Conservation (phyloP, 2,797 vertebrate species). For the Apodemus agrarius region DNA sequence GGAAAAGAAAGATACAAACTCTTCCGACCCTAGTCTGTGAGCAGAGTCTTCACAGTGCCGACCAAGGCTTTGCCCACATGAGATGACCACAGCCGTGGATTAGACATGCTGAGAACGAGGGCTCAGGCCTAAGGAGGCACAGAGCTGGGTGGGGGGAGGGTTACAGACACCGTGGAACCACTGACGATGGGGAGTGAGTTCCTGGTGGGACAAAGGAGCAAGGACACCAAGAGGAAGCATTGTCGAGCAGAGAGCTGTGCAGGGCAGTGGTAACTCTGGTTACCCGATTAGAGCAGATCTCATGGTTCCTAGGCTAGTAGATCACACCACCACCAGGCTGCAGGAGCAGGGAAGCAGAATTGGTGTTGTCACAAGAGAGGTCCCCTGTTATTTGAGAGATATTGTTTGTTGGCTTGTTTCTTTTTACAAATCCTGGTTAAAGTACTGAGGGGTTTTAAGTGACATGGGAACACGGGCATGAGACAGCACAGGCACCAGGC, state of each 20-base stretch:
- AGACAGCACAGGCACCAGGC: background rate
- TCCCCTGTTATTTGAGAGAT: background rate
- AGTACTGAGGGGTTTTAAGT: background rate
- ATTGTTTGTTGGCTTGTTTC: background rate
- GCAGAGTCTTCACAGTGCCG: accelerated
- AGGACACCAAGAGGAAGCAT: accelerated
- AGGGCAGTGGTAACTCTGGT: background rate
- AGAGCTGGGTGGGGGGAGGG: background rate
- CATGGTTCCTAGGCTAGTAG: background rate
- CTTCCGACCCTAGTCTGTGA: background rate
- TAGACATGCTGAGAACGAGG: background rate
- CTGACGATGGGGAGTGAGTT: accelerated
- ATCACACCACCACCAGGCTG: accelerated
- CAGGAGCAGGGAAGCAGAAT: background rate
- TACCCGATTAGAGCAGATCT: background rate
- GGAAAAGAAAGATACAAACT: background rate
- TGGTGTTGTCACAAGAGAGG: no score
- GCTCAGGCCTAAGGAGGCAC: accelerated
- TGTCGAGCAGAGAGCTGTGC: accelerated
- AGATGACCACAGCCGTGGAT: no score
- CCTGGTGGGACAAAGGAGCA: background rate
- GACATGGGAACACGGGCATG: accelerated
- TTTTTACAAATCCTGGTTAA: background rate
- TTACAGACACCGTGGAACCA: background rate
- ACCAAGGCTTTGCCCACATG: accelerated